Percentiles rank a stretch among this genome's conserved stretches.
Conservation (phyloP, 2,113 vertebrate species). For the Vicugna pacos region DNA sequence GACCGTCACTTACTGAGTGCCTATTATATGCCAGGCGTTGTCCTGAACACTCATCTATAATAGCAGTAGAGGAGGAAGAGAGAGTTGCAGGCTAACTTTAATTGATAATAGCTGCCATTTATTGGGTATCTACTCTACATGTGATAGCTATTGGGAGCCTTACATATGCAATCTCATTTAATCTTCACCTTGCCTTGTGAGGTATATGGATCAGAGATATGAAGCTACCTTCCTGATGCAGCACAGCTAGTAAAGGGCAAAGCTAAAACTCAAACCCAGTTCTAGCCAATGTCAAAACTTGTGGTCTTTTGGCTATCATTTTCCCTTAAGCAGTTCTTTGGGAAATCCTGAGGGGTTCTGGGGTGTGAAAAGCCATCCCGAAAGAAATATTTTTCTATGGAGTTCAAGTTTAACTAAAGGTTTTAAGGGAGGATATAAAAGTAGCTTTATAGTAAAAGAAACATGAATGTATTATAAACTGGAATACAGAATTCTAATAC, state of each 20-base stretch:
- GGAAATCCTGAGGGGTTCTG: neutral
- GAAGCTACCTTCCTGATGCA: neutral
- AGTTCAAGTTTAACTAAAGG: conserved; percentile 21
- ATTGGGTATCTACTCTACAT: neutral
- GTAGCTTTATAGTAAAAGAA: neutral
- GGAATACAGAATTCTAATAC: neutral
- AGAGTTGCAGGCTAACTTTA: neutral
- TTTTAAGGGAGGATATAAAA: neutral
- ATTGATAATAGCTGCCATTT: neutral
- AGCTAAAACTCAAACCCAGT: neutral
- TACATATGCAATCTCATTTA: neutral
- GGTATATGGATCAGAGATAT: neutral
- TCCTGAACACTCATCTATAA: neutral
- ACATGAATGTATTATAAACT: neutral
- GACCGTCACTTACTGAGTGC: neutral
- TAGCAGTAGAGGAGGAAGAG: neutral
- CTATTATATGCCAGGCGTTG: neutral
- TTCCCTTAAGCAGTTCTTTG: neutral
- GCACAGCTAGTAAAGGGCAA: neutral
- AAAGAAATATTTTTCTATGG: neutral
- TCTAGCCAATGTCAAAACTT: neutral
- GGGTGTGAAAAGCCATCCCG: neutral
- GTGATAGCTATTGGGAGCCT: neutral
- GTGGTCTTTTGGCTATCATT: neutral
- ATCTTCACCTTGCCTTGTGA: neutral